A percentile compares a stretch with the other conserved stretches of the same genome.
These are phyloP conservation scores for Arbacia lixula DNA, from an alignment of 53 echinoderm and acorn worm genomes.

Conservation along the genomic window DNA sequence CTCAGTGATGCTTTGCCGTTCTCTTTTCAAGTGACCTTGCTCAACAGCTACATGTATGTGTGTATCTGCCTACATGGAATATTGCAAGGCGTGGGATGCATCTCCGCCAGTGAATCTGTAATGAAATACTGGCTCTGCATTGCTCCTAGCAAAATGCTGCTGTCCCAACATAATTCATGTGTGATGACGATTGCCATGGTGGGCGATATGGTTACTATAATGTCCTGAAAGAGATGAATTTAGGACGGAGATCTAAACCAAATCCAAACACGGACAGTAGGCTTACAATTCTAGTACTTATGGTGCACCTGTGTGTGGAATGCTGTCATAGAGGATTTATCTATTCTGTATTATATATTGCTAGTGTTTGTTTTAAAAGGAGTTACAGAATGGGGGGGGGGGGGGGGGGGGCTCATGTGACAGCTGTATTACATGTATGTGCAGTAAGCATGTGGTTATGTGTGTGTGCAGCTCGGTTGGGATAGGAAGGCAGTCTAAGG, in stretches of 20 bases:
- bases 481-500: not conserved
- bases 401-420: not conserved
- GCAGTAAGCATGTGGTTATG: not conserved
- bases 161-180: slow-evolving; percentile 40
- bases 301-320: too few relatives aligned
- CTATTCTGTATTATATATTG: too few relatives aligned
- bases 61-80: not conserved
- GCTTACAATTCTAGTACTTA: too few relatives aligned
- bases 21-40: slow-evolving; percentile 32
- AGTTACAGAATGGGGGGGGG: slow-evolving; percentile 3
- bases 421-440: not conserved
- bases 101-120: slow-evolving; percentile 29
- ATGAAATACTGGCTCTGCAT: slow-evolving; percentile 39
- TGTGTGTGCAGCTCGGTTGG: not conserved
- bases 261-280: too few relatives aligned
- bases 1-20: not conserved
- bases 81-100: slow-evolving; percentile 17
- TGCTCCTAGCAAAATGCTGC: slow-evolving; percentile 29
- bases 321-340: too few relatives aligned
- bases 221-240: too few relatives aligned
- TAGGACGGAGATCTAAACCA: too few relatives aligned
- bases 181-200: slow-evolving; percentile 1
- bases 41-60: not conserved
- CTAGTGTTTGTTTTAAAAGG: too few relatives aligned
- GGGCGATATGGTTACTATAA: too few relatives aligned